A percentile compares a stretch with the other conserved stretches of the same genome.
phyloP scores from a whole-genome alignment of 2,113 vertebrate genomes.

The Perca schrenkii region DNA sequence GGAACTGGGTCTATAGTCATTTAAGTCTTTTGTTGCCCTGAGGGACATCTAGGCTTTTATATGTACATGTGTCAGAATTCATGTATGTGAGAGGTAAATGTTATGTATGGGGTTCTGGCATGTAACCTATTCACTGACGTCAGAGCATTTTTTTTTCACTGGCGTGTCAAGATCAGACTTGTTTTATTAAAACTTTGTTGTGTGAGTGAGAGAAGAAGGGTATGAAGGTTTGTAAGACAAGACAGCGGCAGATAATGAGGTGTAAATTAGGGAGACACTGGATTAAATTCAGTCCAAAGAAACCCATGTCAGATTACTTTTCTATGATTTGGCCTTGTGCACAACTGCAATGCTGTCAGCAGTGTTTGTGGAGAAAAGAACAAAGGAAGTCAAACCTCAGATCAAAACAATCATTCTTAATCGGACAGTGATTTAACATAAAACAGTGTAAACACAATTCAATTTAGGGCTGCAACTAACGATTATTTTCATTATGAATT shows the following conservation, averaged over 20 bases:
- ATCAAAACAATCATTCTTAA: neutral
- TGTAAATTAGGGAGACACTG: neutral
- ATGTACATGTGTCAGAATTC: neutral
- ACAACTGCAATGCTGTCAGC: neutral
- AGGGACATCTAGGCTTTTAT: neutral
- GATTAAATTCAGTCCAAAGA: neutral
- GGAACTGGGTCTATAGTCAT: neutral
- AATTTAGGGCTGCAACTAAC: neutral
- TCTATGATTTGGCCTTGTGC: neutral
- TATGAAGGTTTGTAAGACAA: neutral
- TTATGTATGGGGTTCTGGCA: neutral
- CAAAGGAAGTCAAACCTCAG: neutral
- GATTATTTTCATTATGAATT: neutral
- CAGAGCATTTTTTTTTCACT: slow-evolving; percentile 31
- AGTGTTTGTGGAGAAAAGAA: neutral
- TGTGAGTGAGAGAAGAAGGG: neutral
- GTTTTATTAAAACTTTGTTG: slow-evolving; percentile 31
- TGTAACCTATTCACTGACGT: slow-evolving; percentile 15
- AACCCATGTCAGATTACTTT: neutral
- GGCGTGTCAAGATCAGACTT: slow-evolving; percentile 41
- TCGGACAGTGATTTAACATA: neutral
- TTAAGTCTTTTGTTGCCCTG: neutral
- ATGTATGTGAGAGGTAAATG: slow-evolving; percentile 12
- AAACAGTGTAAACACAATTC: neutral
- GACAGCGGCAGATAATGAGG: neutral